Evolutionary conservation across 92 coral and sea anemone genomes (phyloP).

Genomic region (Epizoanthus fatuus): DNA sequence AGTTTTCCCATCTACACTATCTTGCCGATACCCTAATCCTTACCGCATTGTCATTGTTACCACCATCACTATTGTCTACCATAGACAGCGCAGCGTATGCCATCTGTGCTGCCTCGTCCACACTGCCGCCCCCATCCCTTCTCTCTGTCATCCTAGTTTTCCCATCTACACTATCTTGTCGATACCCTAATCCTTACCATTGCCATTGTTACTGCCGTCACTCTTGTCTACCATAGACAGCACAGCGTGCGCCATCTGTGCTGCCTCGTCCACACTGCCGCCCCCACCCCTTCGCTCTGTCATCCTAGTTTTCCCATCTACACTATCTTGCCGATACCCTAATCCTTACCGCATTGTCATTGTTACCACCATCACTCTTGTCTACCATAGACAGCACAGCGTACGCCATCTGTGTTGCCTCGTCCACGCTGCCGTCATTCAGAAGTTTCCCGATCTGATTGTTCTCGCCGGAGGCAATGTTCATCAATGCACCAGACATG

Average conservation of each 20-base stretch:
- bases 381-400: slow-evolving; percentile 70
- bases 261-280: slow-evolving; percentile 67
- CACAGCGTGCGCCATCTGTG: slow-evolving; percentile 76
- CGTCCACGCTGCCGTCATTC: slow-evolving; percentile 46
- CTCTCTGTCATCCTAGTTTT: no score
- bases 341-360: not conserved
- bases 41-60: not conserved
- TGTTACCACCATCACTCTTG: not conserved
- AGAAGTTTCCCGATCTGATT: slow-evolving; percentile 50
- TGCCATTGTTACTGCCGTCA: not conserved
- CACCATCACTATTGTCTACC: slow-evolving; percentile 35
- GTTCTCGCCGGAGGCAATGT: slow-evolving; percentile 8
- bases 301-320: no score
- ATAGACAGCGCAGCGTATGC: slow-evolving; percentile 70
- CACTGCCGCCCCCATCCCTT: slow-evolving; percentile 7
- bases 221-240: slow-evolving; percentile 61
- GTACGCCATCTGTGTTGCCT: slow-evolving; percentile 79
- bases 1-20: not conserved
- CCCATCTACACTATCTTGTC: not conserved
- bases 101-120: slow-evolving; percentile 77
- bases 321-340: not conserved
- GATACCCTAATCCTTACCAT: not conserved
- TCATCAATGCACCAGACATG: slow-evolving; percentile 22
- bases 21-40: not conserved
- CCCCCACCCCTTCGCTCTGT: not conserved